Conservation (phyloP, 2,888 invertebrate genomes). For the Metacarcinus magister region DNA sequence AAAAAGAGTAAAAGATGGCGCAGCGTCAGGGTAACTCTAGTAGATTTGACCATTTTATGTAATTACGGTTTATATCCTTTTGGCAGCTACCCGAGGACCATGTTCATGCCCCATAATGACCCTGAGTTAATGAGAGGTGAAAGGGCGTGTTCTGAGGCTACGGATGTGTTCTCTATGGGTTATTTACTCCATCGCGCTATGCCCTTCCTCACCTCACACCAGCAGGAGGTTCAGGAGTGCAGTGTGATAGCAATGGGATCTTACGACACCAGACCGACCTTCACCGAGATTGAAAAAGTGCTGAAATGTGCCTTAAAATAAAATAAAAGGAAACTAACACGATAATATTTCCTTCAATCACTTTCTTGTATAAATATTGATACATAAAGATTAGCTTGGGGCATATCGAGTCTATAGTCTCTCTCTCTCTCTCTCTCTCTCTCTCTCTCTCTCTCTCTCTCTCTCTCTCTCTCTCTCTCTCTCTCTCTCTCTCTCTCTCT, state of each 20-base stretch:
- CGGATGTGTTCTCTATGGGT: not conserved
- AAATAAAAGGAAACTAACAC: not conserved
- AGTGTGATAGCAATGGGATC: not conserved
- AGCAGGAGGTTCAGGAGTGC: not conserved
- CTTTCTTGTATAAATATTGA: not conserved
- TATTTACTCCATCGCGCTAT: not conserved
- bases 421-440: constrained; percentile 54
- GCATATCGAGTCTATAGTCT: not conserved
- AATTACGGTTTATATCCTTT: not conserved
- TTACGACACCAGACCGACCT: not conserved
- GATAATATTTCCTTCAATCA: not conserved
- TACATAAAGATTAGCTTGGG: not conserved
- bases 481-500: constrained; percentile 55
- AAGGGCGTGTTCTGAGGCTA: not conserved
- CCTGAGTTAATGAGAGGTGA: not conserved
- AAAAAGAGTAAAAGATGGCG: not conserved
- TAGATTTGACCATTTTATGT: not conserved
- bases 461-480: constrained; percentile 41
- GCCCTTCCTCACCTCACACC: not conserved
- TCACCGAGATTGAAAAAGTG: not conserved
- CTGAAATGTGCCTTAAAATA: not conserved
- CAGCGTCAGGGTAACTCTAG: not conserved
- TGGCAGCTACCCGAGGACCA: not conserved
- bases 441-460: constrained; percentile 59
- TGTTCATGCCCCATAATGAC: not conserved